phyloP scores from a whole-genome alignment of 2,888 invertebrate species.

The Caenorhabditis macrosperma region DNA sequence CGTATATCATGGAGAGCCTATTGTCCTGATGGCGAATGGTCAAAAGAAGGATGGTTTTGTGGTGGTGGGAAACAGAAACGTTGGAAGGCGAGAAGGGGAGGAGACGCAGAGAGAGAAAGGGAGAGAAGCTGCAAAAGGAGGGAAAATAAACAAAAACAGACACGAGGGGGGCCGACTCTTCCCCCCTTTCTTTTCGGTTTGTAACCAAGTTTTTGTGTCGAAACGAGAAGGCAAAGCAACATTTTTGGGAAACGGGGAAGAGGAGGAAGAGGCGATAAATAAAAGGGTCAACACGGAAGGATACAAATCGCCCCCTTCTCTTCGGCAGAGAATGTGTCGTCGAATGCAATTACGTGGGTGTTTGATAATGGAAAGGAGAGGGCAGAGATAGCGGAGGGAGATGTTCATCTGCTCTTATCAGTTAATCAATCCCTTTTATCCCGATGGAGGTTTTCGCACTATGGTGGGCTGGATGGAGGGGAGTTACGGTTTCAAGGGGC shows the following conservation, averaged over 20 bases:
- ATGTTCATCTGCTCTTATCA: not conserved
- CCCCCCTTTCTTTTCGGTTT: not conserved
- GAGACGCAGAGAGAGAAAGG: not conserved
- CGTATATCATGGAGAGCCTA: too few species aligned
- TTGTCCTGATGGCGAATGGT: too few species aligned
- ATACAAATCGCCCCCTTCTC: not conserved
- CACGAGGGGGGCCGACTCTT: not conserved
- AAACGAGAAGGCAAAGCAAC: too few species aligned
- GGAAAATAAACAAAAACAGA: constrained; percentile 5
- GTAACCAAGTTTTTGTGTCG: too few species aligned
- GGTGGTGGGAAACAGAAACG: not conserved
- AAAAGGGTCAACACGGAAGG: not conserved
- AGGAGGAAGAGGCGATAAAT: not conserved
- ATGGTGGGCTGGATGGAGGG: too few species aligned
- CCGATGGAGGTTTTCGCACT: too few species aligned
- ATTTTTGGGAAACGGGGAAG: not conserved
- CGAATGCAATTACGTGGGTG: constrained; percentile 49
- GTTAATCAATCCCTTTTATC: not conserved
- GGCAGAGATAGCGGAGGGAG: too few species aligned
- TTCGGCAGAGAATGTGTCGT: too few species aligned
- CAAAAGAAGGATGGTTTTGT: not conserved
- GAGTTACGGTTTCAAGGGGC: too few species aligned
- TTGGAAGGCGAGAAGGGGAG: not conserved
- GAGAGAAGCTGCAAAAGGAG: not conserved
- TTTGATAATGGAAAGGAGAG: constrained; percentile 39